Evolutionary conservation across 2,797 vertebrate species (phyloP).

Genomic region (Eulemur mongoz): DNA sequence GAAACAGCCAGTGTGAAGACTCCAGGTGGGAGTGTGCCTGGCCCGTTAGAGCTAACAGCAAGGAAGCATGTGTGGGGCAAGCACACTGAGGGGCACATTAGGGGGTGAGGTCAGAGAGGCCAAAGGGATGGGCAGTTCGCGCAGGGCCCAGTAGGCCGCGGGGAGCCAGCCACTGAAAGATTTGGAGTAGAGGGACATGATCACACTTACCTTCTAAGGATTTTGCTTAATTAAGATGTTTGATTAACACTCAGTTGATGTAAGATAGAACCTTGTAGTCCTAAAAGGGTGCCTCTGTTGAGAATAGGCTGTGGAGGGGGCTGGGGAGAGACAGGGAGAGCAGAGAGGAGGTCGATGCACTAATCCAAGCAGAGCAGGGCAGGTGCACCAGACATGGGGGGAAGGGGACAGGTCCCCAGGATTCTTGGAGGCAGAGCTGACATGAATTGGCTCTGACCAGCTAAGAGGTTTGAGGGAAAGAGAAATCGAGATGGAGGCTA

Average conservation of each 20-base stretch:
- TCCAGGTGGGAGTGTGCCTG: neutral
- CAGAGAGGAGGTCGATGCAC: neutral
- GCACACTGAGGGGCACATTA: neutral
- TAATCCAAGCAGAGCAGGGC: neutral
- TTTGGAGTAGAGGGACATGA: neutral
- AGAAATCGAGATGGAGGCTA: neutral
- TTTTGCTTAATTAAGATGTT: neutral
- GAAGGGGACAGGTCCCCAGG: neutral
- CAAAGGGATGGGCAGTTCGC: neutral
- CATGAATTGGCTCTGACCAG: fast-evolving
- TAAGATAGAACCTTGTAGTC: neutral
- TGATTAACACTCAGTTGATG: too few relatives aligned
- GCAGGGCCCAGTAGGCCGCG: neutral
- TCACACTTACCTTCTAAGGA: neutral
- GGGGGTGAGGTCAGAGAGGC: neutral
- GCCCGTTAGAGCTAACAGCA: neutral
- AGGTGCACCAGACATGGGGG: neutral
- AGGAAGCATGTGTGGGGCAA: too few relatives aligned
- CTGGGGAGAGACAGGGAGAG: neutral
- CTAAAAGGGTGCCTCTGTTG: neutral
- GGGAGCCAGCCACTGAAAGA: neutral
- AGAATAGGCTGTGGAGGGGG: neutral
- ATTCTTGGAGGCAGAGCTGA: neutral
- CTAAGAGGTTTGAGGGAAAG: neutral
- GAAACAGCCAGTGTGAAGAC: neutral